phyloP scores from a whole-genome alignment of 2,113 vertebrate species.

The Strix aluco region DNA sequence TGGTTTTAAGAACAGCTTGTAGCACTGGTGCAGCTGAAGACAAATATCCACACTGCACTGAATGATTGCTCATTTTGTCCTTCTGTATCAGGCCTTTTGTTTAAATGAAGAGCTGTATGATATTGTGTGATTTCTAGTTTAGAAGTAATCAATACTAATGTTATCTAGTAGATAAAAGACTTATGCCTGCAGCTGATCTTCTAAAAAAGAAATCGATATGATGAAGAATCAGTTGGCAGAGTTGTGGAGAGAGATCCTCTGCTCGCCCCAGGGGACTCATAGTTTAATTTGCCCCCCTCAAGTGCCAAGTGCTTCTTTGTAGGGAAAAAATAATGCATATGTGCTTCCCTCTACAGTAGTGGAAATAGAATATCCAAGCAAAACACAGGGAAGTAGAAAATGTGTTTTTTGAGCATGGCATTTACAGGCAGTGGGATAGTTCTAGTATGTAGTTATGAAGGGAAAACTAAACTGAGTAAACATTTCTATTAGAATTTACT shows the following conservation, averaged over 20 bases:
- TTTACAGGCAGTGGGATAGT: neutral
- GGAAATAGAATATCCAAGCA: neutral
- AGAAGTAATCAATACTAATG: constrained; percentile 44
- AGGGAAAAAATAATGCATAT: neutral
- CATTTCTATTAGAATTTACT: neutral
- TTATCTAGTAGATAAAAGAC: constrained; percentile 8
- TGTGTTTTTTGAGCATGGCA: neutral
- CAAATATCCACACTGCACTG: neutral
- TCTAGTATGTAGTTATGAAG: neutral
- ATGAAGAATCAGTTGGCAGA: constrained; percentile 21
- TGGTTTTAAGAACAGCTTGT: neutral
- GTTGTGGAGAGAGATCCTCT: neutral
- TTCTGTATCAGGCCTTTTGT: neutral
- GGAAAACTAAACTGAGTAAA: neutral
- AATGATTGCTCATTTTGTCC: constrained; percentile 14
- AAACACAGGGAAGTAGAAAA: neutral
- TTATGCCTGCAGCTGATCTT: constrained; percentile 36
- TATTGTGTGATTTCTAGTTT: constrained; percentile 13
- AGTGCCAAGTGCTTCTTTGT: neutral
- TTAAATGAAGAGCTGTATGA: constrained; percentile 29
- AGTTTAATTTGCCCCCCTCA: neutral
- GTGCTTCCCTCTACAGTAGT: neutral
- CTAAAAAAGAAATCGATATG: constrained; percentile 28
- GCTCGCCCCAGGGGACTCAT: neutral
- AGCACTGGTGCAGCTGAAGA: neutral